phyloP scores from a whole-genome alignment of 2,113 vertebrate species.

The Trogon surrucura region DNA sequence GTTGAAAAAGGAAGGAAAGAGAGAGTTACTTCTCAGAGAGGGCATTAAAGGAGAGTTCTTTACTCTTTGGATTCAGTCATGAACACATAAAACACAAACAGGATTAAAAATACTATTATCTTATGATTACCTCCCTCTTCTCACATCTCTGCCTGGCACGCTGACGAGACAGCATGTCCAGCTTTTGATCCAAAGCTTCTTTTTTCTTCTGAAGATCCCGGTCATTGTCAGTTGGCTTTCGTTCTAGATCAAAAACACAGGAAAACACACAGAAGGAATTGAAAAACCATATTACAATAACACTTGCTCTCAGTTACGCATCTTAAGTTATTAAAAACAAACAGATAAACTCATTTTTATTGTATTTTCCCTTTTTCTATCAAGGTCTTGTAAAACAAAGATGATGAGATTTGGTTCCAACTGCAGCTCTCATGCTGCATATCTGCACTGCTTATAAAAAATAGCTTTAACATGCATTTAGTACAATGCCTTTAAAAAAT shows the following conservation, averaged over 20 bases:
- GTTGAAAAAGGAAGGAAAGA: neutral
- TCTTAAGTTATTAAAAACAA: neutral
- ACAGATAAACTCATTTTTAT: neutral
- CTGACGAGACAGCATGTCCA: constrained; percentile 79
- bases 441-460: neutral
- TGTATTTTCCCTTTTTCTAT: neutral
- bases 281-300: neutral
- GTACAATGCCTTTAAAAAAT: neutral
- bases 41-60: neutral
- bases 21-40: neutral
- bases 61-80: neutral
- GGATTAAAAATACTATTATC: neutral
- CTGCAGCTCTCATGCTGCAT: neutral
- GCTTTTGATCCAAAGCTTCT: constrained; percentile 72
- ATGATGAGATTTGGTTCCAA: neutral
- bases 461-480: neutral
- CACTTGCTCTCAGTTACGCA: neutral
- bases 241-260: constrained; percentile 54
- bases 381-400: neutral
- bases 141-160: constrained; percentile 76
- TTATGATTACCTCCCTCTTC: constrained; percentile 56
- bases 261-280: neutral
- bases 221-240: constrained; percentile 66
- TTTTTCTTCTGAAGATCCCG: constrained; percentile 75
- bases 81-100: neutral